Evolutionary conservation across 1,140 invertebrate genomes (phyloP), one percentile per base, ranked within the genome.

Genomic region (Holotrichia oblita): DNA sequence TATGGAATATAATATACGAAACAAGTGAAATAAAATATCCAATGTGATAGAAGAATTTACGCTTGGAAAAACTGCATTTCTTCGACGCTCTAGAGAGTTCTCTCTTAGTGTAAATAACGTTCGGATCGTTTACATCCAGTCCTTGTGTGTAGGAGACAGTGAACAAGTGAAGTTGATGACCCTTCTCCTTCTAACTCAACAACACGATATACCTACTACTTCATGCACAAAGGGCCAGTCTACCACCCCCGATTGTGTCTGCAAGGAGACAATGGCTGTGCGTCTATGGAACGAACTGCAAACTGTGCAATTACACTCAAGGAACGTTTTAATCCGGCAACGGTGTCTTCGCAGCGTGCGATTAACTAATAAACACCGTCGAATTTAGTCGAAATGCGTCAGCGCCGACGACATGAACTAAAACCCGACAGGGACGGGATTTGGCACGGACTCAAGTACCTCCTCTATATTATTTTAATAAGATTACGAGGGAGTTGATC

Each of bases 281-380:
- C 61, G n/a, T n/a, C 61, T 69, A 10, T 12, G 10, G 12, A 69
- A 69, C 27, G 27, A 34, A 34, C 20, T 69, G 22, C 61, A 69
- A 69, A 69, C 61, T 69, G 61, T 69, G 61, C 61, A 69, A 69
- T 69, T 69, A 69, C 61, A 22, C 61, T 34, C 61, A 34, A n/a
- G 14, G 61, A 69, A 69, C 20, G 27, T 69, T 69, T 69, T 69
- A 69, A 69, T 69, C 61, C 27, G 61, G 22, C 61, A 22, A 34
- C 14, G 61, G 61, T 69, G 61, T 27, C 20, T 69, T 69, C 27
- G 61, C 61, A 34, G 61, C 61, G 61, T 69, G 61, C 12, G 22
- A 69, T 69, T 69, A 69, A 69, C 61, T 69, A 69, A 69, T 69
- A 69, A 27, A 27, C 61, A 69, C 20, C 22, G 61, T 69, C 61